These are phyloP conservation scores for Myiozetetes cayanensis DNA, from an alignment of 2,113 vertebrate species.

Conservation along the genomic window DNA sequence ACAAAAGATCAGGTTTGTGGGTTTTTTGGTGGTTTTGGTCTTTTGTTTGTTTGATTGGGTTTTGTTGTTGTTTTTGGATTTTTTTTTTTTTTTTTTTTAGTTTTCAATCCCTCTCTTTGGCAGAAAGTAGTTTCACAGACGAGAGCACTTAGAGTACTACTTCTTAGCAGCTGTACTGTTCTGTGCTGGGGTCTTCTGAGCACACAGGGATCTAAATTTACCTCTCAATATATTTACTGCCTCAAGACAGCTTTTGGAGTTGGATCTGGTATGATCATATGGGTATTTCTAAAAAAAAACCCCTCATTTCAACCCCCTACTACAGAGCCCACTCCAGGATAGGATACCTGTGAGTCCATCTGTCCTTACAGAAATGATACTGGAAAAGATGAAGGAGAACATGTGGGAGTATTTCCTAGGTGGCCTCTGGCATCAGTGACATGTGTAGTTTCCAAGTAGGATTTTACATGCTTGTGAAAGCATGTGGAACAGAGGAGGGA, in stretches of 20 bases:
- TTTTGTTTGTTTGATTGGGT: too few species aligned
- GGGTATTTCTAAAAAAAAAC: neutral
- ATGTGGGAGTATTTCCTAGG: neutral
- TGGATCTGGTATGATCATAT: neutral
- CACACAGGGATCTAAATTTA: neutral
- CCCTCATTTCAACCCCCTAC: neutral
- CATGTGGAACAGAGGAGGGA: neutral
- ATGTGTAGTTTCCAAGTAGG: neutral
- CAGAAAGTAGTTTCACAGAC: neutral
- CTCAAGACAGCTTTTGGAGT: neutral
- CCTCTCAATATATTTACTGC: neutral
- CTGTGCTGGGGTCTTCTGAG: neutral
- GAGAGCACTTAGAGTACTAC: neutral
- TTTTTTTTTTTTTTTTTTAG: neutral
- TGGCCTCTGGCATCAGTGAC: neutral
- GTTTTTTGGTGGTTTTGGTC: too few species aligned
- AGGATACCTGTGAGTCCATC: neutral
- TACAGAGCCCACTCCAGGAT: neutral
- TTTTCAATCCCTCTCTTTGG: neutral
- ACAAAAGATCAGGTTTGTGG: neutral
- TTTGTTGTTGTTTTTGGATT: too few species aligned
- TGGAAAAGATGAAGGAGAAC: neutral
- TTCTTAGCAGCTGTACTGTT: neutral
- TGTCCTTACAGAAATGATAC: neutral
- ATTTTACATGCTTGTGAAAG: neutral